Conservation (phyloP, 2,888 invertebrate species). For the Idaea straminata region DNA sequence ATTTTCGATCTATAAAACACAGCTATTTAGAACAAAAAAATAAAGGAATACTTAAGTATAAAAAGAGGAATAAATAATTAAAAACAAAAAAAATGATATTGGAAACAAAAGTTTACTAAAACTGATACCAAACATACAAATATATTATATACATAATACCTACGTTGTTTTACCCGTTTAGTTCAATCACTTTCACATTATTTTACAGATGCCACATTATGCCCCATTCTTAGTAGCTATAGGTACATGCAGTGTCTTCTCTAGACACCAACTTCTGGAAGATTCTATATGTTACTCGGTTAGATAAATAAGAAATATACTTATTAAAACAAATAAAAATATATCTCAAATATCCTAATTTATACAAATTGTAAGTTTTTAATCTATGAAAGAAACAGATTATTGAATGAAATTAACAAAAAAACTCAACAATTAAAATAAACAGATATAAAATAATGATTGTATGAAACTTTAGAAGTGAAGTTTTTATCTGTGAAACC, state of each 20-base stretch:
- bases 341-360: too few species aligned
- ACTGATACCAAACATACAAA: constrained; percentile 36
- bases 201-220: neutral
- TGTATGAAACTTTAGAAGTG: too few species aligned
- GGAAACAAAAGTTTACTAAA: constrained; percentile 59
- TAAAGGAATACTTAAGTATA: neutral
- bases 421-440: too few species aligned
- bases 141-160: constrained; percentile 57
- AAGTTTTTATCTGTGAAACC: neutral
- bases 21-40: neutral
- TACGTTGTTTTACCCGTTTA: constrained; percentile 38
- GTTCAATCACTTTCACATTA: constrained; percentile 18
- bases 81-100: constrained; percentile 48
- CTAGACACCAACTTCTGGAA: too few species aligned
- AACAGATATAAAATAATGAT: too few species aligned
- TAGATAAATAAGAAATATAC: too few species aligned
- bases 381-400: too few species aligned
- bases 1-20: neutral
- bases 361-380: too few species aligned
- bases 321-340: too few species aligned
- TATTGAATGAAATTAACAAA: too few species aligned
- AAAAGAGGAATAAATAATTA: constrained; percentile 31
- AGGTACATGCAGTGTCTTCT: too few species aligned
- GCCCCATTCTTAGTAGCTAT: neutral
- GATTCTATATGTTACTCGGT: too few species aligned